phyloP scores from a whole-genome alignment of 2,113 vertebrate species.

The Panthera leo region DNA sequence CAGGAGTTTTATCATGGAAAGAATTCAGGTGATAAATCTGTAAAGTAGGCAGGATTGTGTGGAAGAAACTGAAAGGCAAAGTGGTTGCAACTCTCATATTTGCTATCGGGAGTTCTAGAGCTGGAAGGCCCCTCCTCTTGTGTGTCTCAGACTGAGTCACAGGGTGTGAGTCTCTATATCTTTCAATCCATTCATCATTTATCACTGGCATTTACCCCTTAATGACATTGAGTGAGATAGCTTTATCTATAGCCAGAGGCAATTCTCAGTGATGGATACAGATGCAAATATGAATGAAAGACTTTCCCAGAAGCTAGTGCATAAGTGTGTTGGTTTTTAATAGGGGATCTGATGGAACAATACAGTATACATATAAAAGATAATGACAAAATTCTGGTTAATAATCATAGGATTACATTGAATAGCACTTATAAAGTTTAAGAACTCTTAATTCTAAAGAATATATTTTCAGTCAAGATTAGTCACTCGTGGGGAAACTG shows the following conservation, averaged over 20 bases:
- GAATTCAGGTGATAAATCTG: not conserved
- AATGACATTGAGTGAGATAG: not conserved
- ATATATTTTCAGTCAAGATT: not conserved
- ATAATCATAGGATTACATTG: not conserved
- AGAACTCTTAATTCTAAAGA: not conserved
- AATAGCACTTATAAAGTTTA: not conserved
- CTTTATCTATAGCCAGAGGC: not conserved
- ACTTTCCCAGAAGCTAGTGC: not conserved
- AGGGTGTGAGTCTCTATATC: not conserved
- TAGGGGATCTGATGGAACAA: not conserved
- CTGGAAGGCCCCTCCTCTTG: not conserved
- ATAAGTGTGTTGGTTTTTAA: not conserved
- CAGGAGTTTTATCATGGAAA: not conserved
- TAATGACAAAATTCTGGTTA: not conserved
- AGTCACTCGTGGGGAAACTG: too few relatives aligned
- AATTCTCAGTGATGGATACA: not conserved
- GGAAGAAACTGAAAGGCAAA: not conserved
- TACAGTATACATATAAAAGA: not conserved
- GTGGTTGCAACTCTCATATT: not conserved
- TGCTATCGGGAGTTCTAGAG: not conserved
- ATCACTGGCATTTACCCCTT: not conserved
- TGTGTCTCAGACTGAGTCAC: not conserved
- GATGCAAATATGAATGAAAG: not conserved
- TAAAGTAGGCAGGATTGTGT: not conserved
- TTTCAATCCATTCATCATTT: not conserved